Evolutionary conservation across 2,113 vertebrate genomes (phyloP).

Genomic region (Salvelinus sp.): DNA sequence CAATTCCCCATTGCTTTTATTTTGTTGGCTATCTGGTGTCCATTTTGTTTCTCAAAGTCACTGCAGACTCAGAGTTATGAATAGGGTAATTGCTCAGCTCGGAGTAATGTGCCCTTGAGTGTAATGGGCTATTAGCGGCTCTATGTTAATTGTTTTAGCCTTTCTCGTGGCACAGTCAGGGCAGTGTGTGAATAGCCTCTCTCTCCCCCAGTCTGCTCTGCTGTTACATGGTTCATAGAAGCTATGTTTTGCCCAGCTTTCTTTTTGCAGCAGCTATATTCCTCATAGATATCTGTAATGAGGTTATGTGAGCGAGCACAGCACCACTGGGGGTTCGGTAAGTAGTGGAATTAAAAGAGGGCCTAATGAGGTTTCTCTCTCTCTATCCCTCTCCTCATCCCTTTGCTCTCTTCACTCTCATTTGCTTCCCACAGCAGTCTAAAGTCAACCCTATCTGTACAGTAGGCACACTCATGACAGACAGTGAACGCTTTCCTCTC

Average conservation of each 20-base stretch:
- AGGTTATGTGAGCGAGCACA: too few relatives aligned
- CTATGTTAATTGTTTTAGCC: slow-evolving; percentile 10
- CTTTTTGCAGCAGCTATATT: background rate
- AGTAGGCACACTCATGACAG: too few relatives aligned
- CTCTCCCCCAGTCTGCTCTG: background rate
- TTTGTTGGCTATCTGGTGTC: too few relatives aligned
- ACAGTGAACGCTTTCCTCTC: background rate
- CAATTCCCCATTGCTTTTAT: too few relatives aligned
- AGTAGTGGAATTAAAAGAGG: slow-evolving; percentile 17
- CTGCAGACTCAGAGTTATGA: background rate
- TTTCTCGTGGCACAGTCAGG: background rate
- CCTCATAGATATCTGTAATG: slow-evolving; percentile 14
- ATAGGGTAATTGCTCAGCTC: background rate
- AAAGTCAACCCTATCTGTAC: too few relatives aligned
- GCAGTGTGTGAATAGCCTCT: background rate
- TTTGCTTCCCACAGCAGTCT: background rate
- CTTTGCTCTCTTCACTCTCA: background rate
- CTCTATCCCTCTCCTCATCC: background rate
- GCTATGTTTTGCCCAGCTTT: background rate
- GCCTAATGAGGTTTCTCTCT: slow-evolving; percentile 39
- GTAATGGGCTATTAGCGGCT: slow-evolving; percentile 13
- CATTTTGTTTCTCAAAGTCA: too few relatives aligned
- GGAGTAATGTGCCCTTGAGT: slow-evolving; percentile 2
- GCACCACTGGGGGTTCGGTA: too few relatives aligned
- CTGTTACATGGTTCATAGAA: background rate